Evolutionary conservation across 1,140 invertebrate genomes (phyloP).

Genomic region (Medauroidea extradentata): DNA sequence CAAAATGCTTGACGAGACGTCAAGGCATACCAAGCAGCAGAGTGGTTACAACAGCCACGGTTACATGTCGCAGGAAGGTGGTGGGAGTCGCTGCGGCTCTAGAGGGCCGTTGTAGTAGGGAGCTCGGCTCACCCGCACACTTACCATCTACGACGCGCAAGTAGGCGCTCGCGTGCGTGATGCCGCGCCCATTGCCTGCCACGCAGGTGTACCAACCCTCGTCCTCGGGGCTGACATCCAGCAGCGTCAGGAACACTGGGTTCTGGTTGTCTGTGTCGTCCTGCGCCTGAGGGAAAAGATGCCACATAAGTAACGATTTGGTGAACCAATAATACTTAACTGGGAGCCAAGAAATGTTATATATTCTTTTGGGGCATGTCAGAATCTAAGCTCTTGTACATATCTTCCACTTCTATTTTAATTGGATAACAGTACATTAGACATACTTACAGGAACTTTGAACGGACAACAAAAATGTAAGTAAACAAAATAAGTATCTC

Average conservation of each 20-base stretch:
- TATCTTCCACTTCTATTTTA: too few relatives aligned
- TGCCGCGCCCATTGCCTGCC: constrained; percentile 75
- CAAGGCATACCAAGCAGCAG: constrained; percentile 24
- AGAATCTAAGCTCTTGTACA: too few relatives aligned
- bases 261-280: constrained; percentile 38
- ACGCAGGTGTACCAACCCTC: constrained; percentile 93
- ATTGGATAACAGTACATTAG: too few relatives aligned
- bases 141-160: constrained; percentile 76
- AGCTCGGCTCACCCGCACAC: constrained; percentile 18
- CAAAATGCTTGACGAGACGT: too few relatives aligned
- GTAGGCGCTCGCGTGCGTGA: constrained; percentile 72
- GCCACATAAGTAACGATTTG: too few relatives aligned
- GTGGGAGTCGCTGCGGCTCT: not conserved
- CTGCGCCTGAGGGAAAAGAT: not conserved
- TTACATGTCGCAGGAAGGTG: not conserved
- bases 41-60: too few relatives aligned
- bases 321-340: too few relatives aligned
- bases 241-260: constrained; percentile 65
- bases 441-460: too few relatives aligned
- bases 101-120: not conserved
- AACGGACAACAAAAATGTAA: too few relatives aligned
- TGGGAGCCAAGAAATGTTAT: too few relatives aligned
- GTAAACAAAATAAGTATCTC: too few relatives aligned
- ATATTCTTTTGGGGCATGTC: too few relatives aligned
- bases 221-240: constrained; percentile 79